phyloP scores from a whole-genome alignment of 2,113 vertebrate genomes.

The Archocentrus centrarchus region DNA sequence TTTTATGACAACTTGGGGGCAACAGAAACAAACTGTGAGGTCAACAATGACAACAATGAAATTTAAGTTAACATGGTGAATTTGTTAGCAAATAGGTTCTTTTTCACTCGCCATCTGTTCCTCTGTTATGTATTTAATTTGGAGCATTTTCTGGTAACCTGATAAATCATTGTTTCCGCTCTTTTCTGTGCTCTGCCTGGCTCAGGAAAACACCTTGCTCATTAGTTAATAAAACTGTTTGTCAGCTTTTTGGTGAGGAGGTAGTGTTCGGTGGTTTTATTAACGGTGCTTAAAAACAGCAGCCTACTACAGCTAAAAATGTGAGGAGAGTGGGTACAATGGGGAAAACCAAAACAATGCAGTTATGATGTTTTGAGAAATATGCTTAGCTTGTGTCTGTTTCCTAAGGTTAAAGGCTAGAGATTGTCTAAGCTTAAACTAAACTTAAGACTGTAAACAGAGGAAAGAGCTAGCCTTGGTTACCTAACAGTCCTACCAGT shows the following conservation, averaged over 20 bases:
- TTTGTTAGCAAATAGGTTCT: background rate
- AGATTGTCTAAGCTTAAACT: background rate
- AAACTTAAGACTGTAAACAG: background rate
- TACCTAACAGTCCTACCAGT: background rate
- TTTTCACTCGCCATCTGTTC: background rate
- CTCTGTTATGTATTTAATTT: background rate
- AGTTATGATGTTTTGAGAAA: background rate
- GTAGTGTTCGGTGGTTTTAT: background rate
- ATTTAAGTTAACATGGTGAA: background rate
- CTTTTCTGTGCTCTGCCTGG: background rate
- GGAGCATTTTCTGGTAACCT: background rate
- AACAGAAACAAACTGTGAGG: background rate
- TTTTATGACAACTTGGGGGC: background rate
- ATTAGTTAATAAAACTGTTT: background rate
- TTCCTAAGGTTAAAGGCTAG: no score
- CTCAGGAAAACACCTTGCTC: background rate
- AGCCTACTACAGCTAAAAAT: background rate
- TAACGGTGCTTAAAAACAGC: background rate
- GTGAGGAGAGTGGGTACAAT: background rate
- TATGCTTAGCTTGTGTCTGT: no score
- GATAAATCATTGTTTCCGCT: background rate
- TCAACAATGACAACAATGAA: background rate
- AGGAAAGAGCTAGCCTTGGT: background rate
- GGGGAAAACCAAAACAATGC: background rate
- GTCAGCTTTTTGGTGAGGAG: background rate